Conservation (phyloP, 2,888 invertebrate species). For the Cheilosia variabilis region DNA sequence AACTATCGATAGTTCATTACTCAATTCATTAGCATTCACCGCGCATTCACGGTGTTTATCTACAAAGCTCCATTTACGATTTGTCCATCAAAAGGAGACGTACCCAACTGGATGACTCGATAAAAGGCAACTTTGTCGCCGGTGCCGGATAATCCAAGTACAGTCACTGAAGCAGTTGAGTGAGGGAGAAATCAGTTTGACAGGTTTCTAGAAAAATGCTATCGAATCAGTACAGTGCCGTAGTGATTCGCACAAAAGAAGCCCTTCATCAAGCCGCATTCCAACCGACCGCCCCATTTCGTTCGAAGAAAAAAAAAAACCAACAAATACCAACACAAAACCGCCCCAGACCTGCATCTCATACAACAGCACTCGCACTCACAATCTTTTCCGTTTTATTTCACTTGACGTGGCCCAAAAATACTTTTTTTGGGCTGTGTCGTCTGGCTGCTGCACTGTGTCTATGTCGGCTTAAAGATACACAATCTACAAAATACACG, state of each 20-base stretch:
- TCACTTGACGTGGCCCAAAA: slow-evolving; percentile 32
- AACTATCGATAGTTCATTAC: too few species aligned
- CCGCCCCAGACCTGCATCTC: slow-evolving; percentile 31
- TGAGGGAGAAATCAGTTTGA: not conserved
- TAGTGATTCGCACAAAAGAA: slow-evolving; percentile 1
- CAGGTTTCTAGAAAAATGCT: slow-evolving; percentile 1
- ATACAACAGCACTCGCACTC: not conserved
- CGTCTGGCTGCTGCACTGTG: slow-evolving; percentile 26
- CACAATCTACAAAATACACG: slow-evolving; percentile 2
- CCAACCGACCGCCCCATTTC: not conserved
- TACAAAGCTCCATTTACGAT: not conserved
- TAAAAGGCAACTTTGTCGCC: not conserved
- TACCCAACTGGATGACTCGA: not conserved
- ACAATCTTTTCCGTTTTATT: not conserved
- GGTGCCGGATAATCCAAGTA: not conserved
- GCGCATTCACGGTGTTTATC: not conserved
- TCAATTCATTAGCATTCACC: too few species aligned
- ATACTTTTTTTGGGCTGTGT: slow-evolving; percentile 32
- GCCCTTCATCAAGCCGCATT: slow-evolving; percentile 33
- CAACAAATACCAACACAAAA: not conserved
- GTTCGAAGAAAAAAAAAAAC: not conserved
- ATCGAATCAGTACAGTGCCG: not conserved
- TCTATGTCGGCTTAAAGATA: slow-evolving; percentile 21
- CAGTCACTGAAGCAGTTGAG: too few species aligned
- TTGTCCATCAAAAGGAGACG: not conserved